A percentile compares a stretch with the other conserved stretches of the same genome.
phyloP scores from a whole-genome alignment of 2,888 invertebrate genomes.

The Criorhina ranunculi region DNA sequence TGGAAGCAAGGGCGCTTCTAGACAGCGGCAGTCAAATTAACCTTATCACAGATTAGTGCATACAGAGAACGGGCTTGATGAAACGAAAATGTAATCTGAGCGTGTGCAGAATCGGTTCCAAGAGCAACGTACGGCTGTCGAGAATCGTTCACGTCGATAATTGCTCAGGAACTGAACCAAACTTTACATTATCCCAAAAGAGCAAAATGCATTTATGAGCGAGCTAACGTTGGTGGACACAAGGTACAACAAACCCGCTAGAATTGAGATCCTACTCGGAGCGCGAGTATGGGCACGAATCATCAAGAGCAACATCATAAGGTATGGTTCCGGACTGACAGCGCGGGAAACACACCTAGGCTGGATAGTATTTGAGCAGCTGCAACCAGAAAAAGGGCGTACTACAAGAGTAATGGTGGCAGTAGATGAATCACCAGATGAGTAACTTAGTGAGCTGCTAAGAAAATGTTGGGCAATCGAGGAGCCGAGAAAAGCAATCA shows the following conservation, averaged over 20 bases:
- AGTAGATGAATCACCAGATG: too few relatives aligned
- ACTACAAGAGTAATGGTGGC: too few relatives aligned
- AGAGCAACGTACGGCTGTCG: neutral
- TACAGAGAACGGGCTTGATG: neutral
- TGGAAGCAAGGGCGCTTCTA: slow-evolving; percentile 2
- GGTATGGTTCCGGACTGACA: slow-evolving; percentile 11
- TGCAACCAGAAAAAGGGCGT: too few relatives aligned
- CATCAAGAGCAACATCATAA: slow-evolving; percentile 19
- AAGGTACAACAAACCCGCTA: neutral
- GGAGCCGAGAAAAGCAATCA: too few relatives aligned
- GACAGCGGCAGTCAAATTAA: slow-evolving; percentile 19
- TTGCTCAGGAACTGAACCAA: too few relatives aligned
- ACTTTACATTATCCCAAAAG: too few relatives aligned
- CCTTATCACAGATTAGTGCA: neutral
- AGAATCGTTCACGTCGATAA: too few relatives aligned
- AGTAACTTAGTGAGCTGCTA: too few relatives aligned
- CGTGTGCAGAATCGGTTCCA: slow-evolving; percentile 17
- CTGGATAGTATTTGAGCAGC: too few relatives aligned
- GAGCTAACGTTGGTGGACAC: slow-evolving; percentile 13
- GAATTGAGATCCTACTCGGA: slow-evolving; percentile 16
- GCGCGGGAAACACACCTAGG: neutral
- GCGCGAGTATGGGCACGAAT: slow-evolving; percentile 29
- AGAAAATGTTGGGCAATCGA: too few relatives aligned
- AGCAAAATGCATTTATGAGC: too few relatives aligned
- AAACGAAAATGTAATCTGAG: neutral